Base-by-base conservation (phyloP, 2,797 vertebrate genomes). In the Rhinatrema bivittatum region DNA sequence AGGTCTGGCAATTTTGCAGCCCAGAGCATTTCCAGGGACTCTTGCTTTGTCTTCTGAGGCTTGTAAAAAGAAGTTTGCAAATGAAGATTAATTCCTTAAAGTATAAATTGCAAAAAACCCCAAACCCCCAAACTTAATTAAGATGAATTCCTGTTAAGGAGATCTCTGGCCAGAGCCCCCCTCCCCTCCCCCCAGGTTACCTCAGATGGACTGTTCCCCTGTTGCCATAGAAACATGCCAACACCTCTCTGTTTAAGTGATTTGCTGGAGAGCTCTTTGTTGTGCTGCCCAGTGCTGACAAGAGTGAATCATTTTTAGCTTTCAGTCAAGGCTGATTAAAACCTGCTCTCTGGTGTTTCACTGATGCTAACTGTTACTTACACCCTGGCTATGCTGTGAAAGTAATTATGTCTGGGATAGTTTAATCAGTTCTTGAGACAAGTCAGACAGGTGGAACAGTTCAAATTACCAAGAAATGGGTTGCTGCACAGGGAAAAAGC, bases 201-300 rank as follows among this genome's bases (percentile, higher is more conserved):
- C 62, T 60, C 81, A 81, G 75, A 81, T 81, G 79, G 75, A 78
- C 75, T 75, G n/a, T n/a, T 82, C 74, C 70, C 68, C 56, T 33
- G 77, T 82, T 82, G 74, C 81, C 73, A 80, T 81, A 76, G 78
- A 84, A 70, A 84, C 63, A 41, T 75, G 76, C 78, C 68, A 75
- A 70, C 74, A 76, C 76, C 80, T 70, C 70, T 71, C 74, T 72
- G 67, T 65, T 46, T 37, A 63, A 73, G 72, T 43, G 63, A 76
- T 72, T 79, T 74, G 70, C 74, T 62, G 65, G 58, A 74, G 79
- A 65, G 65, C 63, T 72, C 68, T 75, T 76, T 78, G 78, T 72
- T 72, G 70, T 60, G 62, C 64, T 57, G 65, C 75, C 71, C 58
- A 17, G 61, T 5, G 45, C 54, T 60, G 71, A 78, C 51, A 60